Conservation (phyloP, 2,888 invertebrate genomes). For the Drosophila colorata region DNA sequence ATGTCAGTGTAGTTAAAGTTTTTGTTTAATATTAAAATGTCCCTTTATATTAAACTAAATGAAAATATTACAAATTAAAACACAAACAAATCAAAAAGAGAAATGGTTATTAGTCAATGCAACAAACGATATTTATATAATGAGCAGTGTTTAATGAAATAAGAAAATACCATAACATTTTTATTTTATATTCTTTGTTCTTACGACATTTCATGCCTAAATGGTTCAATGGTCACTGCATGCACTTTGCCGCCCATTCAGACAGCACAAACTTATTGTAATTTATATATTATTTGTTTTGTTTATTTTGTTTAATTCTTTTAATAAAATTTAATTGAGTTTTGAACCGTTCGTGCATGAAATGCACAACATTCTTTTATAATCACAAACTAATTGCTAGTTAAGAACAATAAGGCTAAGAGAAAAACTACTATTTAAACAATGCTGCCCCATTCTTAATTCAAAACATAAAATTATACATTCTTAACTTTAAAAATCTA, state of each 20-base stretch:
- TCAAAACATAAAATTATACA: constrained; percentile 29
- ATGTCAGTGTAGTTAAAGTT: not conserved
- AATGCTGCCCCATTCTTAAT: constrained; percentile 64
- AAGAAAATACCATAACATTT: constrained; percentile 25
- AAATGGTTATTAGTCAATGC: constrained; percentile 65
- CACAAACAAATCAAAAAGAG: constrained; percentile 8
- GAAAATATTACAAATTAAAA: not conserved
- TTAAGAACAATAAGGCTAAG: constrained; percentile 36
- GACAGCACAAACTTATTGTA: constrained; percentile 37
- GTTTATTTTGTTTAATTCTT: constrained; percentile 4
- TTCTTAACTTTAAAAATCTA: not conserved
- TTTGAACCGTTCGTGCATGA: constrained; percentile 72
- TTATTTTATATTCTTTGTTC: constrained; percentile 33
- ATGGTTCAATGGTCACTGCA: constrained; percentile 55
- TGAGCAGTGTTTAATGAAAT: constrained; percentile 22
- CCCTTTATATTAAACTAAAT: not conserved
- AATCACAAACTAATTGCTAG: constrained; percentile 25
- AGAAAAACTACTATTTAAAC: constrained; percentile 31
- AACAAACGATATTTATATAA: constrained; percentile 70
- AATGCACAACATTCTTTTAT: constrained; percentile 44
- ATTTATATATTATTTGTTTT: constrained; percentile 18
- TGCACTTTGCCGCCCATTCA: constrained; percentile 31
- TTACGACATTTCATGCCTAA: constrained; percentile 63
- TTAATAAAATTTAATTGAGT: constrained; percentile 19
- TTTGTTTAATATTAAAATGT: not conserved